phyloP scores from a whole-genome alignment of 2,888 invertebrate species.

The Agrotis exclamationis region DNA sequence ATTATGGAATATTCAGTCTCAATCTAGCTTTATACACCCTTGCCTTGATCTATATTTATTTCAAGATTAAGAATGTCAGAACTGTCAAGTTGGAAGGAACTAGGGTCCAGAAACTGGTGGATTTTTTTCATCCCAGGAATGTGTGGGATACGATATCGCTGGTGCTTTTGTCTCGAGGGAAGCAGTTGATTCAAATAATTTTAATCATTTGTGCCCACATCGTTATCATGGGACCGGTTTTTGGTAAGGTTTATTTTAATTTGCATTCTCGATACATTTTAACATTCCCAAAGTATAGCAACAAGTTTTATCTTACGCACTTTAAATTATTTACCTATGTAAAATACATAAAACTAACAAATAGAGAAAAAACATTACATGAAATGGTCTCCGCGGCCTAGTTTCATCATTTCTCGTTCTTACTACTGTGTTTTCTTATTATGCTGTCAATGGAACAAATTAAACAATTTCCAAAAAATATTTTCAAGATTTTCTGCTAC shows the following conservation, averaged over 20 bases:
- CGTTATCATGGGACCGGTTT: slow-evolving; percentile 84
- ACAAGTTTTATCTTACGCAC: neutral
- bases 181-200: slow-evolving; percentile 76
- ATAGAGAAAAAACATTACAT: neutral
- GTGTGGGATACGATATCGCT: slow-evolving; percentile 84
- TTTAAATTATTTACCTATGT: neutral
- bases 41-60: slow-evolving; percentile 81
- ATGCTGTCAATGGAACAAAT: neutral
- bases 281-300: neutral
- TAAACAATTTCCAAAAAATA: neutral
- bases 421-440: neutral
- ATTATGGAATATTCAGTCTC: slow-evolving; percentile 85
- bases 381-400: neutral
- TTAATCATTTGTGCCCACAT: slow-evolving; percentile 84
- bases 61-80: slow-evolving; percentile 82
- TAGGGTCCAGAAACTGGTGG: slow-evolving; percentile 68
- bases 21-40: slow-evolving; percentile 76
- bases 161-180: slow-evolving; percentile 76
- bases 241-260: slow-evolving; percentile 75
- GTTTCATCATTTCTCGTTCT: neutral
- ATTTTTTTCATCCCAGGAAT: slow-evolving; percentile 83
- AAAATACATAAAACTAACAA: neutral
- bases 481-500: neutral
- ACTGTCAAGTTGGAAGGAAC: slow-evolving; percentile 75
- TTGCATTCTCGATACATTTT: neutral